These are phyloP conservation scores for Dicranocentrus wangi DNA, from an alignment of 2,888 invertebrate genomes.

Conservation along the genomic window DNA sequence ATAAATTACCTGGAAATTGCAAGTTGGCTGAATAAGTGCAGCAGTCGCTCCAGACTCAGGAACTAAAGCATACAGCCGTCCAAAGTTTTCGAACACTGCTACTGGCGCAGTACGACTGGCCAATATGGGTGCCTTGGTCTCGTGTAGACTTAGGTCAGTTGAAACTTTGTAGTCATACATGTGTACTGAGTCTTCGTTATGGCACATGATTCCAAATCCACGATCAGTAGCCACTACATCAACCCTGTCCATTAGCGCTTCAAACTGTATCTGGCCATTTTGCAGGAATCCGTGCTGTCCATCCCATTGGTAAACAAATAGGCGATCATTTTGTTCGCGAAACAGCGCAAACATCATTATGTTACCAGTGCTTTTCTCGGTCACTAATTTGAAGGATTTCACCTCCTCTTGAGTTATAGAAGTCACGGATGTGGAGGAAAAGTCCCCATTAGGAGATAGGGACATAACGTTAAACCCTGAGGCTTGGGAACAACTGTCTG, in stretches of 20 bases:
- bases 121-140: neutral
- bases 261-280: neutral
- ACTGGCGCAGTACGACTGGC: slow-evolving; percentile 21
- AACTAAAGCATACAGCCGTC: slow-evolving; percentile 40
- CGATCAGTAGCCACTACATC: slow-evolving; percentile 9
- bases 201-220: slow-evolving; percentile 38
- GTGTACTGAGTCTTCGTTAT: slow-evolving; percentile 3
- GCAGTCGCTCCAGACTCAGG: slow-evolving; percentile 22
- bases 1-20: slow-evolving; percentile 42
- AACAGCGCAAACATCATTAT: slow-evolving; percentile 19
- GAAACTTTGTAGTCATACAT: slow-evolving; percentile 42
- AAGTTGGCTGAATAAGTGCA: slow-evolving; percentile 30
- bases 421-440: neutral
- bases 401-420: neutral
- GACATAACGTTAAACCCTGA: slow-evolving; percentile 22
- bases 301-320: slow-evolving; percentile 13
- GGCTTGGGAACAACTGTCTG: slow-evolving; percentile 34
- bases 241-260: slow-evolving; percentile 20
- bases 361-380: neutral
- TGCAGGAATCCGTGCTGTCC: neutral
- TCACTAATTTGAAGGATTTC: slow-evolving; percentile 34
- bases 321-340: neutral
- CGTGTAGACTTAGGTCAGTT: neutral
- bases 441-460: slow-evolving; percentile 22
- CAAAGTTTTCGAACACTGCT: slow-evolving; percentile 46